These are phyloP conservation scores for Neoarius graeffei DNA, from an alignment of 2,113 vertebrate genomes.

Conservation along the genomic window DNA sequence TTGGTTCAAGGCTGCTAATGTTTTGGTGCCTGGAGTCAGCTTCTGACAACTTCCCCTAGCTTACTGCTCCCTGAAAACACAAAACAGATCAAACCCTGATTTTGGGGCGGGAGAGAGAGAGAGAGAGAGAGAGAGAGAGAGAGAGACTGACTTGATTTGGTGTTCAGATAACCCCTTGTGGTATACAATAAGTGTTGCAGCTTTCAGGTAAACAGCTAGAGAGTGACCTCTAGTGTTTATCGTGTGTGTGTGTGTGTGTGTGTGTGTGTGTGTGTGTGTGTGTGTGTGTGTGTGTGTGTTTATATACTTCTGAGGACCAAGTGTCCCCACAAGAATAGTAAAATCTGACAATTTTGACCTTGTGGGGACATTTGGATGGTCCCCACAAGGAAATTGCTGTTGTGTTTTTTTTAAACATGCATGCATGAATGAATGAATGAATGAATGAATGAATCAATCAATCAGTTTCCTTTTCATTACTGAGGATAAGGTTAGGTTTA, in stretches of 20 bases:
- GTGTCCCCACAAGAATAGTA: background rate
- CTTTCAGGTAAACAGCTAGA: background rate
- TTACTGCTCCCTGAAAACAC: background rate
- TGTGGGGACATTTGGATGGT: no score
- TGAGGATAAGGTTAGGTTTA: no score
- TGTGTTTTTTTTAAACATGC: no score
- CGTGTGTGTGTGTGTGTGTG: background rate
- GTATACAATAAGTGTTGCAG: background rate
- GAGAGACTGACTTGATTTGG: background rate
- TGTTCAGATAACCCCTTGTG: background rate
- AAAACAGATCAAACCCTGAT: background rate
- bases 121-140: constrained; percentile 8
- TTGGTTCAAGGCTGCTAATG: background rate
- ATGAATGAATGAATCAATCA: no score
- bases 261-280: background rate
- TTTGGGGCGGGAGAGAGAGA: background rate
- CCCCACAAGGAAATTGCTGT: no score
- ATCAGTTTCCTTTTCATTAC: no score
- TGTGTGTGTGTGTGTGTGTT: background rate
- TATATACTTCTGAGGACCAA: background rate
- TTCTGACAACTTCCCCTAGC: background rate
- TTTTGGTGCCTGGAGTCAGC: background rate
- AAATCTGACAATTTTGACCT: no score
- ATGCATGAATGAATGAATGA: no score
- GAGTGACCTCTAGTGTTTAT: background rate